Percentiles rank a stretch among this genome's conserved stretches.
phyloP scores from a whole-genome alignment of 2,113 vertebrate genomes.

The Cyanistes caeruleus region DNA sequence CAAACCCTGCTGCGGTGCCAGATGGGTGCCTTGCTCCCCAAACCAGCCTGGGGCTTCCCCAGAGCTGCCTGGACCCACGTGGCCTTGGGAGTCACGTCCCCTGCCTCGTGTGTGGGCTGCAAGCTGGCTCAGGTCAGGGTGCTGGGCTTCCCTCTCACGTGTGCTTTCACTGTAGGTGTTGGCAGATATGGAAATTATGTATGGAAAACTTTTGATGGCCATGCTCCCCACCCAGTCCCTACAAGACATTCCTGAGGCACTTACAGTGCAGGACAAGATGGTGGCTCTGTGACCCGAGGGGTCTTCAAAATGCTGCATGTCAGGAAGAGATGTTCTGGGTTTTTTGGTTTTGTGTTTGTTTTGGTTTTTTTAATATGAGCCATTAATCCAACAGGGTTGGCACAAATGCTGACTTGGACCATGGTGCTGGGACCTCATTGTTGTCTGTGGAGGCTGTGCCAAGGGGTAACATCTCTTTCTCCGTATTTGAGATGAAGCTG shows the following conservation, averaged over 20 bases:
- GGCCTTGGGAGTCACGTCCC: background rate
- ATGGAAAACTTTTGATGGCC: background rate
- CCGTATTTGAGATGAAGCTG: background rate
- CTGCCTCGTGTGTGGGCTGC: fast-evolving
- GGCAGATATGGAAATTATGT: background rate
- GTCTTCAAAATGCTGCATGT: background rate
- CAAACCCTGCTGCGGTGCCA: background rate
- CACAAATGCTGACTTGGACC: background rate
- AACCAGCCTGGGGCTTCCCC: background rate
- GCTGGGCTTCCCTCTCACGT: background rate
- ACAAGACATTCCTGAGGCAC: background rate
- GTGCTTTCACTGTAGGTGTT: background rate
- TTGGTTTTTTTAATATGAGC: background rate
- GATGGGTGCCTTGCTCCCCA: background rate
- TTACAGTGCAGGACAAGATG: background rate
- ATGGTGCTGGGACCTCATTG: fast-evolving
- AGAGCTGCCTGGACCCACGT: background rate
- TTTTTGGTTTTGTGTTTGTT: background rate
- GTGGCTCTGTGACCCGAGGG: background rate
- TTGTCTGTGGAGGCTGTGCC: background rate
- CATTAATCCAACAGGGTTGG: background rate
- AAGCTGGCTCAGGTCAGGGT: background rate
- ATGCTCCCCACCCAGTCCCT: background rate
- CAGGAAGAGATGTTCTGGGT: background rate
- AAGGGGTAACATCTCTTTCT: background rate